These are phyloP conservation scores for Gorsachius goisagi DNA, from an alignment of 2,113 vertebrate species.

Conservation along the genomic window DNA sequence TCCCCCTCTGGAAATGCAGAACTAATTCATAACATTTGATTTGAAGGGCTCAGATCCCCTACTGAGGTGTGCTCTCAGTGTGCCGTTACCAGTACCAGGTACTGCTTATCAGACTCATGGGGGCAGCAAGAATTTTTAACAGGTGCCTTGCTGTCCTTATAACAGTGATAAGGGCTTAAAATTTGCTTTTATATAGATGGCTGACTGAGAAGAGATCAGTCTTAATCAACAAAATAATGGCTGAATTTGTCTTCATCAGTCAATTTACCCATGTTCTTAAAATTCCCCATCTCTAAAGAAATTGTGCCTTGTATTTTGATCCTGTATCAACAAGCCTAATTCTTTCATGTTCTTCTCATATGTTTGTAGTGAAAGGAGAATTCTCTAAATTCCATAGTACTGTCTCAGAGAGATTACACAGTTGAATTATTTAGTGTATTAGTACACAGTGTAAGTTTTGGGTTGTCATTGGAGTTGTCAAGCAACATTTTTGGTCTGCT, in stretches of 20 bases:
- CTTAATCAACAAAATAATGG: neutral
- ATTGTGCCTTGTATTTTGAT: neutral
- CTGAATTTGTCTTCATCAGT: neutral
- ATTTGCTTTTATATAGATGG: neutral
- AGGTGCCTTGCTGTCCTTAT: neutral
- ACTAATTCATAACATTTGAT: neutral
- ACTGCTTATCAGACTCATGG: neutral
- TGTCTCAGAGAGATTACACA: neutral
- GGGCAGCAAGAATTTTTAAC: neutral
- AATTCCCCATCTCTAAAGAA: neutral
- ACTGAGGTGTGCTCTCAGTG: neutral
- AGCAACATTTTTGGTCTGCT: neutral
- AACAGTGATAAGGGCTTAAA: neutral
- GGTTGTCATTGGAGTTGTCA: neutral
- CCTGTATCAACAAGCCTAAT: neutral
- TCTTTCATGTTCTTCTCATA: neutral
- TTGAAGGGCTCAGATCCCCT: neutral
- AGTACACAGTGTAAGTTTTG: neutral
- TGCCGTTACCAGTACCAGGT: neutral
- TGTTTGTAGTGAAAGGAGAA: neutral
- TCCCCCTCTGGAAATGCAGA: neutral
- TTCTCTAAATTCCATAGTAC: neutral
- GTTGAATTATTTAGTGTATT: neutral
- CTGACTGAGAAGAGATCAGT: neutral
- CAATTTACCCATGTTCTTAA: neutral